These are phyloP conservation scores for Nyctalus aviator DNA, from an alignment of 2,797 vertebrate genomes.

Conservation along the genomic window DNA sequence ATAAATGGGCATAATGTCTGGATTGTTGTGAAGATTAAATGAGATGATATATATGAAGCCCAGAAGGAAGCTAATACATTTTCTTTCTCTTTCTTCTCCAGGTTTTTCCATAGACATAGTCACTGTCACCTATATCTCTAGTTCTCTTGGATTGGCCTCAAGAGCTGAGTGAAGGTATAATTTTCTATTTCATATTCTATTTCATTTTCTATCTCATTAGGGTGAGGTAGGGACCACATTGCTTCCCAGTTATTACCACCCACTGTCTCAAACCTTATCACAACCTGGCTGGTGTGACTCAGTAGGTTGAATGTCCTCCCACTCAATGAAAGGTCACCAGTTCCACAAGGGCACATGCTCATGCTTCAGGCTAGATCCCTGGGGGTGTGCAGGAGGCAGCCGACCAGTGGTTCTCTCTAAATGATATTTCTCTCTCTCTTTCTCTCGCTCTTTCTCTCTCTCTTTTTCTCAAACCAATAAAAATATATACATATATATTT, in stretches of 20 bases:
- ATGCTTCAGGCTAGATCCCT: no score
- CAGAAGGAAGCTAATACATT: background rate
- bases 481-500: no score
- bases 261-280: background rate
- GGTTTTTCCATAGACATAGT: background rate
- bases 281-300: no score
- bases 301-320: no score
- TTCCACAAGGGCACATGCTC: no score
- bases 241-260: background rate
- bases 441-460: no score
- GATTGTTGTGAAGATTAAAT: background rate
- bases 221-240: accelerated
- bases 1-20: background rate
- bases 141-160: background rate
- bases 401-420: no score
- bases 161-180: background rate
- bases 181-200: background rate
- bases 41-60: background rate
- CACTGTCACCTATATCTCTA: background rate
- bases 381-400: no score
- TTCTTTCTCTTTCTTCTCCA: background rate
- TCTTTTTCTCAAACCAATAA: no score
- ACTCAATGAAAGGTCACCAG: no score
- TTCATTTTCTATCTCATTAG: background rate
- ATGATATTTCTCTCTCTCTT: no score